These are phyloP conservation scores for Myocastor coypus DNA, from an alignment of 2,113 vertebrate species.

Conservation along the genomic window DNA sequence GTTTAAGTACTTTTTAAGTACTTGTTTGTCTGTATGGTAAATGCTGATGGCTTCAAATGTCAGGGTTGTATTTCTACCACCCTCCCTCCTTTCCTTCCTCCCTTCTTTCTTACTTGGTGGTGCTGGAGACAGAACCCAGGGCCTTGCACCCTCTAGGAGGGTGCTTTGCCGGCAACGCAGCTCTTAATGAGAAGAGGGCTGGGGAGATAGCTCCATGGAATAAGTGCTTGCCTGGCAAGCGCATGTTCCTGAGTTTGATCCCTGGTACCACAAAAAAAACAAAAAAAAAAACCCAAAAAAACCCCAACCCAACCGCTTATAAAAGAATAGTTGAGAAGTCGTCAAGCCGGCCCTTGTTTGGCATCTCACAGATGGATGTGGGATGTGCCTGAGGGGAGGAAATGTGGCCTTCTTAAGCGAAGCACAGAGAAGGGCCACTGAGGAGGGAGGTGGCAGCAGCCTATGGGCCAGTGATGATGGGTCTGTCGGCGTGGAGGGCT, in stretches of 20 bases:
- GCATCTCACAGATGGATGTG: neutral
- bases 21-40: neutral
- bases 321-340: neutral
- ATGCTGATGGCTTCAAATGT: neutral
- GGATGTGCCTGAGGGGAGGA: neutral
- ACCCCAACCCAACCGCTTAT: too few species aligned
- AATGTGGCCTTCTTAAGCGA: neutral
- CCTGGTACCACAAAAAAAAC: too few species aligned
- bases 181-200: conserved; percentile 1
- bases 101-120: neutral
- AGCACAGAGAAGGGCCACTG: neutral
- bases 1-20: conserved; percentile 25
- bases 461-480: neutral
- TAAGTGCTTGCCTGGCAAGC: too few species aligned
- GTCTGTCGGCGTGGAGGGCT: neutral
- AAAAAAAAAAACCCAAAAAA: too few species aligned
- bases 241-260: too few species aligned
- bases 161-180: neutral
- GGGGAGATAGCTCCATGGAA: neutral
- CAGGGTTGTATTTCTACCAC: neutral
- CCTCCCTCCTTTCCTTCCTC: neutral
- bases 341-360: neutral
- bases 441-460: neutral
- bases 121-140: neutral
- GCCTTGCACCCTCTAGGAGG: neutral